phyloP scores from a whole-genome alignment of 23 tunicate genomes.

The Ascidia mentula region DNA sequence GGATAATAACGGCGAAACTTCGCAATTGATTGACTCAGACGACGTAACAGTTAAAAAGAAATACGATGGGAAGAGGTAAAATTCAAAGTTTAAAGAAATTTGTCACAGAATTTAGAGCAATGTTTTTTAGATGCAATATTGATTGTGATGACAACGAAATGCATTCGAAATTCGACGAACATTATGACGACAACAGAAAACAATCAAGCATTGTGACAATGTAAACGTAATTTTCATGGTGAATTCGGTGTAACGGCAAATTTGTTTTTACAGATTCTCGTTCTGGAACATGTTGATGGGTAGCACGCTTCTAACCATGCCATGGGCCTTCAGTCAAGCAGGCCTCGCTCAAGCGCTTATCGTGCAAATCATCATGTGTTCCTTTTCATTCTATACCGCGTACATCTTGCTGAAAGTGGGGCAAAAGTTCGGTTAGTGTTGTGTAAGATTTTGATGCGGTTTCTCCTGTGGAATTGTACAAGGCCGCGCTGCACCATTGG shows the following conservation, averaged over 20 bases:
- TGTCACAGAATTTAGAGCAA: no score
- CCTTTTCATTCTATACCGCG: conserved; percentile 41
- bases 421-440: conserved; percentile 13
- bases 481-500: background rate
- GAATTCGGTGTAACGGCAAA: no score
- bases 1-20: background rate
- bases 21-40: background rate
- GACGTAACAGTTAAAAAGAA: background rate
- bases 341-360: conserved; percentile 48
- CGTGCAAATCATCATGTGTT: conserved; percentile 19
- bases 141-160: background rate
- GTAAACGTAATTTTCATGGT: no score
- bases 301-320: conserved; percentile 43
- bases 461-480: background rate
- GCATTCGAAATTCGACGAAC: background rate
- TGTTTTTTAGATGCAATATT: background rate
- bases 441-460: background rate
- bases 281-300: conserved; percentile 77
- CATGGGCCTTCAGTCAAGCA: conserved; percentile 76
- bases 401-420: conserved; percentile 21
- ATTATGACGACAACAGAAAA: background rate
- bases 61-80: background rate
- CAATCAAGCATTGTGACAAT: background rate
- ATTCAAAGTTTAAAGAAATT: no score
- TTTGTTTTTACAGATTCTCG: conserved; percentile 40